Conservation (phyloP, 2,797 vertebrate genomes). For the Apogon hyalosoma region DNA sequence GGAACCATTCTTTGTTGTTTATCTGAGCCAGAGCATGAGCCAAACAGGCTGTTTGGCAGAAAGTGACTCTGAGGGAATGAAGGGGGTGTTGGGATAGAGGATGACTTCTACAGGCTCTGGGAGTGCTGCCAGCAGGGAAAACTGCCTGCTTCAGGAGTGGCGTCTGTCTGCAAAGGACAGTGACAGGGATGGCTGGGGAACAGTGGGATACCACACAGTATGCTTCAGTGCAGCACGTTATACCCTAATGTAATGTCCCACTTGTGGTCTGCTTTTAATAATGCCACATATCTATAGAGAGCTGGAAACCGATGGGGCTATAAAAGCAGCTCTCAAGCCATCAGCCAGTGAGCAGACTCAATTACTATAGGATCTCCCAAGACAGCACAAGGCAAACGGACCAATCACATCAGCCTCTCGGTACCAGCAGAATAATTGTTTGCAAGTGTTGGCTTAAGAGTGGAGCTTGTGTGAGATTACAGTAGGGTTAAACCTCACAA, state of each 20-base stretch:
- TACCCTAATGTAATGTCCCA: constrained; percentile 6
- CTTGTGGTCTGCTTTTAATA: constrained; percentile 29
- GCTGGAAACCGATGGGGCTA: constrained; percentile 6
- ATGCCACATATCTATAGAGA: constrained; percentile 1
- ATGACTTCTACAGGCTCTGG: constrained; percentile 76
- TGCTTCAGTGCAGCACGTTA: constrained; percentile 36
- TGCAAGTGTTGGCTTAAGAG: constrained; percentile 73
- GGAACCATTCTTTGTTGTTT: constrained; percentile 68
- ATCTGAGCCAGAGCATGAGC: constrained; percentile 65
- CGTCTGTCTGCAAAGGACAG: constrained; percentile 71
- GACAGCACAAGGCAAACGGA: constrained; percentile 74
- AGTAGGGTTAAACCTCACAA: constrained; percentile 61
- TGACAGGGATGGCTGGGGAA: constrained; percentile 57
- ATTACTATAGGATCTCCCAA: constrained; percentile 73
- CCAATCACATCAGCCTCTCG: constrained; percentile 76
- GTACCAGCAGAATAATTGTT: constrained; percentile 73
- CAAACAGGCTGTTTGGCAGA: constrained; percentile 75
- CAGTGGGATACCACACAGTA: constrained; percentile 68
- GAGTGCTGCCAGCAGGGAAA: constrained; percentile 64
- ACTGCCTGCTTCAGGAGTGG: constrained; percentile 59
- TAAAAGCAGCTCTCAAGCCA: constrained; percentile 52
- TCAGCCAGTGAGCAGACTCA: constrained; percentile 67
- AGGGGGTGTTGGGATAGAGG: constrained; percentile 42
- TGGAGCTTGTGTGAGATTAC: constrained; percentile 59
- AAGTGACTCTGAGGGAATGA: constrained; percentile 48